Conservation (phyloP, 2,888 invertebrate genomes). For the Habroteleia sp. region DNA sequence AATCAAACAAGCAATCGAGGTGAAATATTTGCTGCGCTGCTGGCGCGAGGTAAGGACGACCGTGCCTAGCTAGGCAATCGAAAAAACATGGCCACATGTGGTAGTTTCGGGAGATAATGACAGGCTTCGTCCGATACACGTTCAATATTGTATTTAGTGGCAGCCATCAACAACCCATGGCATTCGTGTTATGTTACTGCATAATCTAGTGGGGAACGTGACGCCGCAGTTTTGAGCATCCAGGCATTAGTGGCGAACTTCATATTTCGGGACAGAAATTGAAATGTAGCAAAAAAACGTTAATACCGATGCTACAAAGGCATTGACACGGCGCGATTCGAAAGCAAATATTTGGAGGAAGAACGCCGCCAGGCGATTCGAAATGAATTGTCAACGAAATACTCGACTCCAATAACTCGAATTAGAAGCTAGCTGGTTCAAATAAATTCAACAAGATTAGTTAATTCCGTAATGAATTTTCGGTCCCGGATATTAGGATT, state of each 20-base stretch:
- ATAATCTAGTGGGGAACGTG: constrained; percentile 56
- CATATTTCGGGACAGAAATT: constrained; percentile 40
- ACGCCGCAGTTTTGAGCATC: constrained; percentile 41
- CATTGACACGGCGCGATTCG: constrained; percentile 15
- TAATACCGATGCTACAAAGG: constrained; percentile 18
- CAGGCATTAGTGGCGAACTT: constrained; percentile 46
- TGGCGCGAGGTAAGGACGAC: constrained; percentile 29
- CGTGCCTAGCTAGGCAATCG: constrained; percentile 52
- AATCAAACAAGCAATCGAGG: constrained; percentile 59
- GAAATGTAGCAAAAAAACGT: constrained; percentile 30
- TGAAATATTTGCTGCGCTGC: constrained; percentile 47
- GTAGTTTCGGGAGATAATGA: constrained; percentile 64
- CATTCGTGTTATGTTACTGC: constrained; percentile 46
- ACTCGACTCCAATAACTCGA: constrained; percentile 16
- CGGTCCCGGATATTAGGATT: neutral
- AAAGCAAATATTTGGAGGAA: constrained; percentile 33
- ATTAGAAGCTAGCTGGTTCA: constrained; percentile 5
- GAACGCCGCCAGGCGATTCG: neutral
- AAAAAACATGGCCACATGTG: constrained; percentile 65
- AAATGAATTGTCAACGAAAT: constrained; percentile 29
- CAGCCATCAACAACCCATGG: constrained; percentile 54
- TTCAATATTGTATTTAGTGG: constrained; percentile 66
- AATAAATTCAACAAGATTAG: neutral
- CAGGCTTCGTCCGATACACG: constrained; percentile 61
- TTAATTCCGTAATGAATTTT: neutral